Evolutionary conservation across 2,113 vertebrate species (phyloP), one percentile per base, ranked within the genome.

Genomic region (Cygnus buccinator): DNA sequence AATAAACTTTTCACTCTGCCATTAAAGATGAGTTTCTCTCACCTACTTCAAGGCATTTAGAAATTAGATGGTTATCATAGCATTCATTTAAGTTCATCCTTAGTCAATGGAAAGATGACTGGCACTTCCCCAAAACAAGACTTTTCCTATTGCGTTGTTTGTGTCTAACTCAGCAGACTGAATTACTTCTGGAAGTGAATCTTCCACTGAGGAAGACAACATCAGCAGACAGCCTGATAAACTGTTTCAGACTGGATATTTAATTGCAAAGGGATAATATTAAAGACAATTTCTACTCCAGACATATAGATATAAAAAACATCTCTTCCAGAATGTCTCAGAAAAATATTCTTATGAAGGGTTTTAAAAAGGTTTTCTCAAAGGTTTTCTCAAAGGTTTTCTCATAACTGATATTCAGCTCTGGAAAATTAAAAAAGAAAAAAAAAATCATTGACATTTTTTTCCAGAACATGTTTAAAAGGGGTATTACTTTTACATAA

Each of bases 401-500:
- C 14, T 70, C 29, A 73, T 1, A 93, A 76, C 55, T n/a, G 46
- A 9, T 35, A 76, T 72, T 65, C 4, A 3, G 9, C 2, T 48
- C 35, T 66, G 22, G 10, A 92, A 90, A 67, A 70, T 12, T 43
- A 54, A 58, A 0, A 48, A 48, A 48, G 10, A 48, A 48, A 48
- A 48, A 48, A 21, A 43, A 65, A 81, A 61, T 39, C 35, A 2
- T 33, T 63, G 8, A 21, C 13, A 12, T 80, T 73, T 72, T 80
- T 72, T 68, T 86, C 89, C 29, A 44, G 13, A 28, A 44, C 2
- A 0, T 68, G 85, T 83, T 58, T 11, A n/a, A 54, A 52, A 0
- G 11, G 0, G 43, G 3, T 37, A 19, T 65, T 77, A 0, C 5
- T 62, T 85, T 48, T 23, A 8, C 18, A 22, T 1, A 8, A 80